phyloP scores from a whole-genome alignment of 1,140 invertebrate species.

The Pseudobourletiella spinata region DNA sequence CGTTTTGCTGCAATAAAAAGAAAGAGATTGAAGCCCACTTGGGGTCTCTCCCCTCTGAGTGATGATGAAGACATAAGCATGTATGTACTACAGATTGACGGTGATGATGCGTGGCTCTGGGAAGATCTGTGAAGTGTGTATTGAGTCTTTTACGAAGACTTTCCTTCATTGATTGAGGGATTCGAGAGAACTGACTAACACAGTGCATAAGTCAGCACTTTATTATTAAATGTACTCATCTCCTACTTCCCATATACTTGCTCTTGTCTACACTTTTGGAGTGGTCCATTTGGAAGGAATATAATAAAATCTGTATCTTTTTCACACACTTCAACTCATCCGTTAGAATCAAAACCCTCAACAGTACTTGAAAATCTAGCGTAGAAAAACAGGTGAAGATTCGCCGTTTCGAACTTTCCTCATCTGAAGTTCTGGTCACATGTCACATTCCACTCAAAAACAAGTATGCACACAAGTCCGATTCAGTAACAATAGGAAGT shows the following conservation, averaged over 20 bases:
- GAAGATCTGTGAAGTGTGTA: neutral
- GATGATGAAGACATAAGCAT: neutral
- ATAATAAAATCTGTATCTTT: neutral
- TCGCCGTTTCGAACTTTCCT: too few relatives aligned
- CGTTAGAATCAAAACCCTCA: neutral
- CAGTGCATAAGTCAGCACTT: neutral
- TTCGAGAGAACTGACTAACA: neutral
- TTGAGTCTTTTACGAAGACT: neutral
- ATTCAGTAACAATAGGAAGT: too few relatives aligned
- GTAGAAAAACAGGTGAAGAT: too few relatives aligned
- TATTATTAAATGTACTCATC: too few relatives aligned
- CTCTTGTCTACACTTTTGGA: neutral
- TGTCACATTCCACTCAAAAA: too few relatives aligned
- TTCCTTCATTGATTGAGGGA: constrained; percentile 4
- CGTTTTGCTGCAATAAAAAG: too few relatives aligned
- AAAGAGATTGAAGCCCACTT: neutral
- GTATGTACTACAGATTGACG: neutral
- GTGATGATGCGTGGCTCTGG: too few relatives aligned
- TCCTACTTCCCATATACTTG: neutral
- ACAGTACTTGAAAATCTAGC: neutral
- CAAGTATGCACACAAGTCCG: too few relatives aligned
- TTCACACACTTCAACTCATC: neutral
- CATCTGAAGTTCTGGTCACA: too few relatives aligned
- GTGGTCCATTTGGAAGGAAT: too few relatives aligned
- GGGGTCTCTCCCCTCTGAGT: neutral